Conservation (phyloP, 2,888 invertebrate species). For the Arenicola marina region DNA sequence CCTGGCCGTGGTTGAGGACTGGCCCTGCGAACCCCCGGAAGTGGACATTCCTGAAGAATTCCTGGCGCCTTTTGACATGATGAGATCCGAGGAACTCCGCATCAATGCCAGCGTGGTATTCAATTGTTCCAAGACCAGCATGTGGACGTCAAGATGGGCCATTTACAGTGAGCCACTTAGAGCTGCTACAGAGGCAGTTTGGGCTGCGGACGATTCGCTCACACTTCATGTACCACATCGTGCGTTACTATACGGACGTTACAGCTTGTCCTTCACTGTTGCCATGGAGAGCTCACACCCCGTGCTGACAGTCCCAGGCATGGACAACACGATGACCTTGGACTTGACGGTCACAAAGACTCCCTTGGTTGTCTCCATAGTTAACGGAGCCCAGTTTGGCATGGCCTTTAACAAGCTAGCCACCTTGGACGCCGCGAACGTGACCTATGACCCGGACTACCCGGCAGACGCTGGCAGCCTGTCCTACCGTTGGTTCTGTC, state of each 20-base stretch:
- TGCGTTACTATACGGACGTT: too few species aligned
- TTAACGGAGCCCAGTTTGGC: slow-evolving; percentile 16
- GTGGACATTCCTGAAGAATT: too few species aligned
- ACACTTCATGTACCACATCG: too few species aligned
- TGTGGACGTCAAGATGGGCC: too few species aligned
- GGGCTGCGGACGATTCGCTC: too few species aligned
- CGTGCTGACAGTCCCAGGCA: neutral
- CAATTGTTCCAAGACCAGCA: too few species aligned
- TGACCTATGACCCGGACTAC: slow-evolving; percentile 34
- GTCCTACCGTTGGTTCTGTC: slow-evolving; percentile 36
- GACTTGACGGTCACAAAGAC: neutral
- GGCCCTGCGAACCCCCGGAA: neutral
- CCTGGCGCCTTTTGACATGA: too few species aligned
- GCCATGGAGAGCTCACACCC: neutral
- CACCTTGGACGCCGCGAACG: slow-evolving; percentile 20
- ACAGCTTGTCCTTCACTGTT: slow-evolving; percentile 3
- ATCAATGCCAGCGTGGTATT: neutral
- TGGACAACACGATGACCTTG: neutral
- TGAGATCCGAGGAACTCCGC: neutral
- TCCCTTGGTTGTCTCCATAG: neutral
- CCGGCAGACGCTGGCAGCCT: slow-evolving; percentile 31
- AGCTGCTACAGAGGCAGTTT: too few species aligned
- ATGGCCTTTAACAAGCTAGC: slow-evolving; percentile 12
- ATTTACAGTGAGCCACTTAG: too few species aligned
- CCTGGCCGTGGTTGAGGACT: neutral